Base-by-base conservation (phyloP, 2,113 vertebrate genomes). In the Caretta caretta region DNA sequence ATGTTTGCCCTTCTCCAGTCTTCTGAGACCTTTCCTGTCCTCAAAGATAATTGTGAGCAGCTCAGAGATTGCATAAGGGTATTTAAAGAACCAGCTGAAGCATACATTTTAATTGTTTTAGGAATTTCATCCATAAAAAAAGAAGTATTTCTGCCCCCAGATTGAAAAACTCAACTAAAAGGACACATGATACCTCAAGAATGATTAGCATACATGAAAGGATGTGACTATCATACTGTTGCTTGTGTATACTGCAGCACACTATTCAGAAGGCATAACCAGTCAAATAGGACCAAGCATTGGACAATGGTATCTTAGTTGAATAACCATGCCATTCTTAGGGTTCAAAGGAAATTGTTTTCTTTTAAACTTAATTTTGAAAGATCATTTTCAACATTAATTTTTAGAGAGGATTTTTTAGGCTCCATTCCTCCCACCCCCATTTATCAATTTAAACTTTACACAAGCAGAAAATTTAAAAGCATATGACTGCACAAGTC, bases 281-380 rank as follows among this genome's bases (percentile, higher is more conserved):
- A 57, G 13, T 17, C 25, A 20, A 54, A 2, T 84, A 42, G 42
- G 94, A 1, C 16, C 78, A 88, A 83, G 62, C 17, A 88, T 24
- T 57, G 1, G 83, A 48, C 88, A 92, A 1, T 0, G n/a, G 53
- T 24, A 17, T 2, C 1, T 86, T n/a, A 65, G 48, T 0, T 6
- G 16, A 10, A 81, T 48, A 0, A 0, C n/a, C 0, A 0, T 0
- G 1, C 56, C 49, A 72, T 9, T 91, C 51, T 12, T 69, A 5
- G 12, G 42, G 29, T 12, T 82, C 87, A 53, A 2, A 65, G 17
- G 25, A 0, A 83, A 12, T 1, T 56, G 2, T 57, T 50, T 53
- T 57, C 80, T 0, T 31, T 19, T 53, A 2, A 51, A 78, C 20
- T 62, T 0, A 69, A n/a, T 69, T 35, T n/a, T 35, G 1, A 69